Base-by-base conservation (phyloP, 2,888 invertebrate genomes). In the Serrognathus titanus region DNA sequence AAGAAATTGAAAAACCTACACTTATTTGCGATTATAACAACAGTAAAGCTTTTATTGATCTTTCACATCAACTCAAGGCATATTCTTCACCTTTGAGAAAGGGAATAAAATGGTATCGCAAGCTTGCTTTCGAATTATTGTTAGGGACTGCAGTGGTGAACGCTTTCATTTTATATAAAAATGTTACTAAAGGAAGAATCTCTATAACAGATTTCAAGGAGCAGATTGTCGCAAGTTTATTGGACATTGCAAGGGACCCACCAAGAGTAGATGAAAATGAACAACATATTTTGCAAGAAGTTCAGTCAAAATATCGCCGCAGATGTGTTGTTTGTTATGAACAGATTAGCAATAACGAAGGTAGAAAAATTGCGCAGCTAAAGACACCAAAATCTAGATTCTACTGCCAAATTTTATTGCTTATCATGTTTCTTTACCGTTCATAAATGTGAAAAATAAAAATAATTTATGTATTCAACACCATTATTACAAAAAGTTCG, bases 21-120 rank as follows among this genome's bases (percentile, higher is more conserved):
- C n/a, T 57, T 31, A 60, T 57, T 49, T 55, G 54, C 11, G 58
- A 55, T 52, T 53, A 57, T 46, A 60, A 57, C 41, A 48, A 53
- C 31, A 57, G 57, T 46, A 57, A 55, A 60, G 35, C 46, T 10
- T 60, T 55, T 38, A 60, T 55, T 47, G 57, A 57, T 43, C 35
- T 58, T 24, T 55, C 60, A 3, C 48, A 60, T 53, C 60, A 58
- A 53, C 36, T 57, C 16, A 57, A 57, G 37, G 37, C 52, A 6
- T 57, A 58, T 52, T 49, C 58, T 3, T 24, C 45, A 41, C 53
- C 59, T 13, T 35, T 53, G 24, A n/a, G 50, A 24, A 52, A 60
- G 41, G 53, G 49, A 16, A 55, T 57, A 20, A 60, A 59, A 51
- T 59, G 59, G 58, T 54, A 58, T 16, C 45, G 55, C 8, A 53